These are phyloP conservation scores for Tetrao urogallus DNA, from an alignment of 2,113 vertebrate genomes.

Conservation along the genomic window DNA sequence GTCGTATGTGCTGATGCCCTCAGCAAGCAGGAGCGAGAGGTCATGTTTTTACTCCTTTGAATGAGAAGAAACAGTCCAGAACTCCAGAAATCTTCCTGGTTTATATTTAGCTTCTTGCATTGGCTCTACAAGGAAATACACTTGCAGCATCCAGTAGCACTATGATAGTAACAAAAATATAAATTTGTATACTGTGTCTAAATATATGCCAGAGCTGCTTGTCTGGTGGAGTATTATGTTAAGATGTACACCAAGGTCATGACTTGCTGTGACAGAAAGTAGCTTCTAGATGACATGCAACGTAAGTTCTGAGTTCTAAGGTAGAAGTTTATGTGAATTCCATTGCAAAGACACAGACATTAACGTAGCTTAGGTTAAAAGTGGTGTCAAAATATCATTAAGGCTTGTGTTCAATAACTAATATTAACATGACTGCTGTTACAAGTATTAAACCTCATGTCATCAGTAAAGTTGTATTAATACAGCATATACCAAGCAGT, in stretches of 20 bases:
- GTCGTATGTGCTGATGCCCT: conserved; percentile 3
- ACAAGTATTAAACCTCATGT: not conserved
- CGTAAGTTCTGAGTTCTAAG: not conserved
- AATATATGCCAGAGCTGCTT: not conserved
- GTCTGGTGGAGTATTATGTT: not conserved
- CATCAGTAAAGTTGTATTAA: not conserved
- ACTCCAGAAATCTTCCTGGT: not conserved
- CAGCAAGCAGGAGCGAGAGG: conserved; percentile 28
- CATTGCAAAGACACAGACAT: not conserved
- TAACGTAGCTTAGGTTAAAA: not conserved
- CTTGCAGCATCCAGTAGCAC: not conserved
- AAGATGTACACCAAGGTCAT: rapidly evolving
- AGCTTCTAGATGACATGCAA: not conserved
- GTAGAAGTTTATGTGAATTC: not conserved
- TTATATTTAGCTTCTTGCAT: not conserved
- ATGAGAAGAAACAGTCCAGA: conserved; percentile 3
- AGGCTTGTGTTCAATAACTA: not conserved
- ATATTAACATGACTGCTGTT: not conserved
- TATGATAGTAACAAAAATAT: not conserved
- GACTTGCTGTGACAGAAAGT: not conserved
- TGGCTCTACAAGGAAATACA: not conserved
- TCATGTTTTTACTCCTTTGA: not conserved
- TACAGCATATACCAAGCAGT: not conserved
- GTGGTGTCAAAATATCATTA: not conserved
- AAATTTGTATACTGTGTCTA: not conserved